A percentile compares a stretch with the other conserved stretches of the same genome.
phyloP scores from a whole-genome alignment of 1,140 invertebrate genomes.

The Trachymyrmex cornetzi region DNA sequence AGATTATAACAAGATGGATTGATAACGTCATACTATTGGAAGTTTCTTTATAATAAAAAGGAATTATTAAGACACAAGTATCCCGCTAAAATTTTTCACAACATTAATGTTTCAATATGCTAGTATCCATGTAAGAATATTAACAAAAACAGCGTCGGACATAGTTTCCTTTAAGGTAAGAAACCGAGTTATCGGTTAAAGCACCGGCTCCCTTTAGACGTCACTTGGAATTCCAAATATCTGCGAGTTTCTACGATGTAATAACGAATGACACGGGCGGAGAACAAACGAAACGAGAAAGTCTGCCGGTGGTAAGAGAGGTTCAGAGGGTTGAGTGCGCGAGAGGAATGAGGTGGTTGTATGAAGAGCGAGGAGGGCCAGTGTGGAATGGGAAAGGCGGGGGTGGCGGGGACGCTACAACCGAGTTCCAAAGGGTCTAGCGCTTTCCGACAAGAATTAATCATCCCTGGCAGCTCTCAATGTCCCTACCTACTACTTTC shows the following conservation, averaged over 20 bases:
- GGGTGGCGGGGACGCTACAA: constrained; percentile 77
- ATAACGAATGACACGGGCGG: constrained; percentile 85
- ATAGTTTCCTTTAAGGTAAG: constrained; percentile 64
- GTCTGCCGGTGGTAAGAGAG: constrained; percentile 77
- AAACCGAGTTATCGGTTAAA: constrained; percentile 71
- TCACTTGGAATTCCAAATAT: constrained; percentile 86
- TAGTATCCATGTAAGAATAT: constrained; percentile 36
- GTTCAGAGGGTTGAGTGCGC: constrained; percentile 67
- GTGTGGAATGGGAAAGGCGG: constrained; percentile 61
- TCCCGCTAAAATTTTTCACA: constrained; percentile 8
- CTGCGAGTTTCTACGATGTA: constrained; percentile 85
- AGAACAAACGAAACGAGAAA: constrained; percentile 85
- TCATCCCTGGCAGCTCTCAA: constrained; percentile 83
- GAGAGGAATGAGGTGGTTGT: constrained; percentile 58
- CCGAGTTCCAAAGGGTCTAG: constrained; percentile 81
- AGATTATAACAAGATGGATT: not conserved
- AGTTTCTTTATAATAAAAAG: not conserved
- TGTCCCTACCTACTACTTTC: constrained; percentile 82
- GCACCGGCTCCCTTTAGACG: constrained; percentile 77
- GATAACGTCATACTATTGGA: not conserved
- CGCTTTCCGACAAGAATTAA: constrained; percentile 83
- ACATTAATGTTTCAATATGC: constrained; percentile 33
- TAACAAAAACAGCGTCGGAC: constrained; percentile 58
- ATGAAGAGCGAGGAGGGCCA: constrained; percentile 53
- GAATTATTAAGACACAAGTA: constrained; percentile 9